phyloP scores from a whole-genome alignment of 2,888 invertebrate species.

The Tupiocoris notatus region DNA sequence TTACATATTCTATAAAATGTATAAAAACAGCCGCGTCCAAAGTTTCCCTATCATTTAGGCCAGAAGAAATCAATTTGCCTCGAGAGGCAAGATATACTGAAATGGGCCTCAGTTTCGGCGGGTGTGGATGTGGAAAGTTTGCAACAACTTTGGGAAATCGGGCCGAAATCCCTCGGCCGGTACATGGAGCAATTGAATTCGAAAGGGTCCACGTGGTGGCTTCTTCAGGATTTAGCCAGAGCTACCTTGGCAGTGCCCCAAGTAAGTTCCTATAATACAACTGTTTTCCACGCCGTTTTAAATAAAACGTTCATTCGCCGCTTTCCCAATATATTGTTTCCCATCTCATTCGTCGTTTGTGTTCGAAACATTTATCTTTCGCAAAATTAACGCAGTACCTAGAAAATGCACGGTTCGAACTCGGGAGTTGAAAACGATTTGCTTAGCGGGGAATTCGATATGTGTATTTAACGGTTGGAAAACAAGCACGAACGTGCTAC shows the following conservation, averaged over 20 bases:
- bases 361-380: too few relatives aligned
- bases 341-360: too few relatives aligned
- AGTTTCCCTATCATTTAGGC: not conserved
- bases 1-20: too few relatives aligned
- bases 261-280: not conserved
- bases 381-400: too few relatives aligned
- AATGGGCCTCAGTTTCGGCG: constrained; percentile 23
- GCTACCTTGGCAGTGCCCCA: constrained; percentile 27
- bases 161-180: constrained; percentile 11
- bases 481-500: too few relatives aligned
- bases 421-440: too few relatives aligned
- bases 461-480: too few relatives aligned
- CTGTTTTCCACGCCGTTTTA: too few relatives aligned
- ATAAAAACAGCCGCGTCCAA: not conserved
- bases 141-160: constrained; percentile 24
- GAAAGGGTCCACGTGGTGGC: constrained; percentile 25
- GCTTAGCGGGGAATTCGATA: too few relatives aligned
- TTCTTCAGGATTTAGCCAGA: constrained; percentile 23
- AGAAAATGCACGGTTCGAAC: too few relatives aligned
- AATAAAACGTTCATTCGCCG: not conserved
- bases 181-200: constrained; percentile 26
- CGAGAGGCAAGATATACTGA: constrained; percentile 27
- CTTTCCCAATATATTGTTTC: too few relatives aligned
- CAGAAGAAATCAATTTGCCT: constrained; percentile 6
- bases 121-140: constrained; percentile 18